phyloP scores from a whole-genome alignment of 2,888 invertebrate species.

The Malthinus flaveolus region DNA sequence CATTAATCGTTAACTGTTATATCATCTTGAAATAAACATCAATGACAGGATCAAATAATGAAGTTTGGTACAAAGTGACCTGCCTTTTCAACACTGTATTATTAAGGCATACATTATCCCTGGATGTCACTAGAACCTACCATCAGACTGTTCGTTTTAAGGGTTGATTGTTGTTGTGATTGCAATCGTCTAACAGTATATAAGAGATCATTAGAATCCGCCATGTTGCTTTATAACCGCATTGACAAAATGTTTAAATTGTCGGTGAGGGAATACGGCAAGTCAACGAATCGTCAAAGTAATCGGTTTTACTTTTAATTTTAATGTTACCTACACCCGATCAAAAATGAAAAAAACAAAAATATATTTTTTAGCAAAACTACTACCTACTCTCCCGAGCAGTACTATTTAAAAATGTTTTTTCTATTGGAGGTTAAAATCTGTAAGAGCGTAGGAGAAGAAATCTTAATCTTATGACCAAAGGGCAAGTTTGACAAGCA shows the following conservation, averaged over 20 bases:
- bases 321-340: no score
- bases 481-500: slow-evolving; percentile 18
- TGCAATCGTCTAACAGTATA: slow-evolving; percentile 40
- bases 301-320: no score
- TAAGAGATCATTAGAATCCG: slow-evolving; percentile 43
- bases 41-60: slow-evolving; percentile 54
- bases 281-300: no score
- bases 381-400: no score
- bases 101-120: slow-evolving; percentile 56
- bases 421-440: no score
- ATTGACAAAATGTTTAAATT: slow-evolving; percentile 50
- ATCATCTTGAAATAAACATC: slow-evolving; percentile 40
- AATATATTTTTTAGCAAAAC: no score
- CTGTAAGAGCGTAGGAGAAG: no score
- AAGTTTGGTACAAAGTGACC: slow-evolving; percentile 56
- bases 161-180: slow-evolving; percentile 19
- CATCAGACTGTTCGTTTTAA: slow-evolving; percentile 29
- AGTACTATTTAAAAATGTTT: no score
- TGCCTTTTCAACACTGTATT: slow-evolving; percentile 57
- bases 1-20: slow-evolving; percentile 34
- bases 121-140: slow-evolving; percentile 48
- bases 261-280: slow-evolving; percentile 27
- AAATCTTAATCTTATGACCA: slow-evolving; percentile 15
- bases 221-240: slow-evolving; percentile 49
- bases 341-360: no score